A percentile compares a stretch with the other conserved stretches of the same genome.
phyloP scores from a whole-genome alignment of 2,797 vertebrate species.

The Spinibarbus caldwelli region DNA sequence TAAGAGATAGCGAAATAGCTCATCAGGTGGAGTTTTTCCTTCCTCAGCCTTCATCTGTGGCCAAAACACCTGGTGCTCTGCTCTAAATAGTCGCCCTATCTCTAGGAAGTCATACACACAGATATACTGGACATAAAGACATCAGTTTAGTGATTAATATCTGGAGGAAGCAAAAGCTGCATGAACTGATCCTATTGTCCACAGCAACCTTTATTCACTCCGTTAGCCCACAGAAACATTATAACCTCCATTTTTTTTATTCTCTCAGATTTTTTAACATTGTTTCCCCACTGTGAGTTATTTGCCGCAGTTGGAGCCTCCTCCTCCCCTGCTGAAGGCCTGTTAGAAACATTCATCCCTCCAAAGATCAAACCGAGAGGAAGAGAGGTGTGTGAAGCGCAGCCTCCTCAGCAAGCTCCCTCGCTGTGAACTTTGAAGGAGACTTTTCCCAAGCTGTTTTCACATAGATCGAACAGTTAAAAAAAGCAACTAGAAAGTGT shows the following conservation, averaged over 20 bases:
- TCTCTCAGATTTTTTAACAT: constrained; percentile 56
- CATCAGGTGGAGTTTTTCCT: constrained; percentile 71
- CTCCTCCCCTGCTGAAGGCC: constrained; percentile 24
- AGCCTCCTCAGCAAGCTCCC: constrained; percentile 73
- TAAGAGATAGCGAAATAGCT: constrained; percentile 46
- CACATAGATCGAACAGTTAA: constrained; percentile 59
- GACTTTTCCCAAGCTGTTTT: constrained; percentile 72
- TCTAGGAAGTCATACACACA: constrained; percentile 41
- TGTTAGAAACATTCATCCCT: constrained; percentile 68
- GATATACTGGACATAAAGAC: constrained; percentile 10
- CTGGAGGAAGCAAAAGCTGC: neutral
- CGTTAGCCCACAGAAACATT: neutral
- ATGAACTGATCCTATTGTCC: constrained; percentile 28
- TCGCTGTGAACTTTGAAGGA: constrained; percentile 77
- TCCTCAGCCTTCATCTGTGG: constrained; percentile 70
- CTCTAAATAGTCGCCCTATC: constrained; percentile 68
- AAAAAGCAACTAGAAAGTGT: constrained; percentile 68
- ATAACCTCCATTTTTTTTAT: constrained; percentile 60
- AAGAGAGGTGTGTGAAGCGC: constrained; percentile 66
- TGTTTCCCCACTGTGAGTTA: constrained; percentile 67
- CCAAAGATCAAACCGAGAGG: constrained; percentile 75
- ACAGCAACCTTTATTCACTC: neutral
- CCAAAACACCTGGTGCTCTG: constrained; percentile 75
- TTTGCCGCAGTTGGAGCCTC: constrained; percentile 68
- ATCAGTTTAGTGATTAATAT: constrained; percentile 47